Evolutionary conservation across 2,888 invertebrate species (phyloP).

Genomic region (Drosophila neotestacea): DNA sequence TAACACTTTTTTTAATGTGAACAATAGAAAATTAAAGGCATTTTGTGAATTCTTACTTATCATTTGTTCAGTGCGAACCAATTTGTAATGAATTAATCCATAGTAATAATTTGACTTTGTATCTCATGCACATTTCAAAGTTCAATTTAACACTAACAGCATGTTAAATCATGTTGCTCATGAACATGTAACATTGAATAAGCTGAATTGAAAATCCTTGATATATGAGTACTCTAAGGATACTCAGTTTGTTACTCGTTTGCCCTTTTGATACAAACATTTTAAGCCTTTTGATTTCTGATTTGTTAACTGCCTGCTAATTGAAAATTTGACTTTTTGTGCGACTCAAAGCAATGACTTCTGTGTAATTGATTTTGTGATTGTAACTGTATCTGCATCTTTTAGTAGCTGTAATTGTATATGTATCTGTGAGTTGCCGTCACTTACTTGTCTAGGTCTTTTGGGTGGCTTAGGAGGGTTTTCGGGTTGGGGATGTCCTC

Average conservation of each 20-base stretch:
- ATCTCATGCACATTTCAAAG: constrained; percentile 1
- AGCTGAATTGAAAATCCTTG: constrained; percentile 34
- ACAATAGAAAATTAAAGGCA: constrained; percentile 71
- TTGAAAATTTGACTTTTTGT: constrained; percentile 55
- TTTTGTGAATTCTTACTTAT: constrained; percentile 60
- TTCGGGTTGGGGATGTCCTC: constrained; percentile 12
- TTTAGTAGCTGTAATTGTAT: constrained; percentile 15
- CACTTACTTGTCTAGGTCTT: constrained; percentile 43
- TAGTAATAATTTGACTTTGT: constrained; percentile 15
- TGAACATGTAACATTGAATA: constrained; percentile 1
- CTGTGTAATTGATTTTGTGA: constrained; percentile 7
- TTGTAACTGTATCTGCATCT: constrained; percentile 18
- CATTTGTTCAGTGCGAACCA: constrained; percentile 38
- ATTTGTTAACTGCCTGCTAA: constrained; percentile 28
- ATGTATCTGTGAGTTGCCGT: constrained; percentile 19
- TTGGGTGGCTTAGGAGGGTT: constrained; percentile 30
- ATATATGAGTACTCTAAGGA: constrained; percentile 23
- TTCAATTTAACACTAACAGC: constrained; percentile 1
- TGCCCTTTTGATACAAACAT: constrained; percentile 9
- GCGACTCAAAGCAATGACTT: neutral
- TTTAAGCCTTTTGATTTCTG: constrained; percentile 12
- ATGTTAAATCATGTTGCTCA: neutral
- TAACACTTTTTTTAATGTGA: constrained; percentile 39
- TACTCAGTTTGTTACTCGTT: constrained; percentile 18
- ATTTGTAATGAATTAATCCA: constrained; percentile 61